phyloP scores from a whole-genome alignment of 1,140 invertebrate species.

The Pogonus chalceus region DNA sequence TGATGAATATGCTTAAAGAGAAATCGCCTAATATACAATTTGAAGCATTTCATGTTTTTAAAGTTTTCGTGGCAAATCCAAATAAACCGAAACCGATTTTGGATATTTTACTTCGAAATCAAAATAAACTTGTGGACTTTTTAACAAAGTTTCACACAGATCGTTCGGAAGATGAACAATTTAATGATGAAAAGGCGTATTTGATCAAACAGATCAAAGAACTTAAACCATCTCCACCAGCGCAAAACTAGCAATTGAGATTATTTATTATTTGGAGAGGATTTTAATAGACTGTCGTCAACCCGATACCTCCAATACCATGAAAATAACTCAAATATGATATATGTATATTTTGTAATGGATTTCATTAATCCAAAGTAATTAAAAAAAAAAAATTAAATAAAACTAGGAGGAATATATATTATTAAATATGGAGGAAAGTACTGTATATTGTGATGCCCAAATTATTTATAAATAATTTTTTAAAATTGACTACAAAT shows the following conservation, averaged over 20 bases:
- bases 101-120: constrained; percentile 95
- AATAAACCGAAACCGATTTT: constrained; percentile 99
- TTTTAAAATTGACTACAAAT: too few relatives aligned
- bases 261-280: too few relatives aligned
- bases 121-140: constrained; percentile 98
- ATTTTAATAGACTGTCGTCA: too few relatives aligned
- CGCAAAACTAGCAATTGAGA: constrained; percentile 38
- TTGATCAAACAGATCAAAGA: constrained; percentile 99
- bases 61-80: constrained; percentile 99
- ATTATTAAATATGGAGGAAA: too few relatives aligned
- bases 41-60: constrained; percentile 99
- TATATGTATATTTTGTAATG: too few relatives aligned
- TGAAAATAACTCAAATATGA: too few relatives aligned
- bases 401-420: too few relatives aligned
- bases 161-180: constrained; percentile 98
- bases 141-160: constrained; percentile 98
- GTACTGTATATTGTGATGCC: too few relatives aligned
- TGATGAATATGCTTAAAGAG: constrained; percentile 99
- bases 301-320: too few relatives aligned
- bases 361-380: too few relatives aligned
- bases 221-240: constrained; percentile 78
- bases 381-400: too few relatives aligned
- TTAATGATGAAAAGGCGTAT: constrained; percentile 99
- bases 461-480: too few relatives aligned
- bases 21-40: constrained; percentile 99